Conservation (phyloP, 2,888 invertebrate genomes). For the Orthosia cruda region DNA sequence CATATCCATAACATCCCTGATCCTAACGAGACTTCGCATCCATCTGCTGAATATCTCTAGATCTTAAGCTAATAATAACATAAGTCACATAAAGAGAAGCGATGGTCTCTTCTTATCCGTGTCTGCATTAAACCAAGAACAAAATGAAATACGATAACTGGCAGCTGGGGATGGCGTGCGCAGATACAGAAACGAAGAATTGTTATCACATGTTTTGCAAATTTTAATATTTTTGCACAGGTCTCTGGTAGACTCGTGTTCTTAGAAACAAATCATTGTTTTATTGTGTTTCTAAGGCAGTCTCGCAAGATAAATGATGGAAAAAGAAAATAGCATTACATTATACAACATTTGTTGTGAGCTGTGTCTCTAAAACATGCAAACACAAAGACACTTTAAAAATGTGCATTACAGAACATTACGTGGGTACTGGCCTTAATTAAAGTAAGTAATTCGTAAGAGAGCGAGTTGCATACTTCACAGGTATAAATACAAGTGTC, state of each 20-base stretch:
- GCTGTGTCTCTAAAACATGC: background rate
- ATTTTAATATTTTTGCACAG: conserved; percentile 42
- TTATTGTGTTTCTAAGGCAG: conserved; percentile 1
- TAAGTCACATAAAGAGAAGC: conserved; percentile 56
- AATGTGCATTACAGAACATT: conserved; percentile 30
- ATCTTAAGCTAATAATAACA: conserved; percentile 55
- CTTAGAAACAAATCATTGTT: conserved; percentile 27
- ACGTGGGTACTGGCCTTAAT: conserved; percentile 11
- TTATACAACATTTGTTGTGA: background rate
- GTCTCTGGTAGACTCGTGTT: conserved; percentile 16
- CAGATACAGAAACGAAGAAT: conserved; percentile 42
- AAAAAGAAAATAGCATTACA: background rate
- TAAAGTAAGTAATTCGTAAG: conserved; percentile 42
- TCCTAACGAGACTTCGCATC: conserved; percentile 33
- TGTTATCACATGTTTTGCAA: conserved; percentile 46
- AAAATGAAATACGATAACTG: conserved; percentile 58
- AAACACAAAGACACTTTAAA: background rate
- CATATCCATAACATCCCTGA: background rate
- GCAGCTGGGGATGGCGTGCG: conserved; percentile 42
- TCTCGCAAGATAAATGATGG: background rate
- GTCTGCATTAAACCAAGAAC: conserved; percentile 52
- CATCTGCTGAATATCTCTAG: conserved; percentile 41
- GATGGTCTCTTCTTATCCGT: conserved; percentile 47
- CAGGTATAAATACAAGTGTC: conserved; percentile 72
- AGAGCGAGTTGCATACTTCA: conserved; percentile 60